phyloP scores from a whole-genome alignment of 2,113 vertebrate species.

The Circaetus cinerascens region DNA sequence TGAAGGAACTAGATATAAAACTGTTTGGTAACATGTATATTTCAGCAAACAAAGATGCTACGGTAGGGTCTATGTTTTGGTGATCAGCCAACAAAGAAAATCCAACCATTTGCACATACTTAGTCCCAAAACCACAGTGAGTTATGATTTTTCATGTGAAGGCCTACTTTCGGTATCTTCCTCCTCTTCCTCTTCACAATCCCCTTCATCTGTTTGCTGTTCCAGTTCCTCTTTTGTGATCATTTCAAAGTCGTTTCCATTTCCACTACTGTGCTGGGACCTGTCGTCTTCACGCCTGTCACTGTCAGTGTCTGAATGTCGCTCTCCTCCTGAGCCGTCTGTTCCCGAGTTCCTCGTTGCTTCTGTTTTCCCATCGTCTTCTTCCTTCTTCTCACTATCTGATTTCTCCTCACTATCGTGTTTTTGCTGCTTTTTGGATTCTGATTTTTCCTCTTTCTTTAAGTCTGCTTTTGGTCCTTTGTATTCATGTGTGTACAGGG shows the following conservation, averaged over 20 bases:
- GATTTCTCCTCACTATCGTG: slow-evolving; percentile 93
- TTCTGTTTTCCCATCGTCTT: slow-evolving; percentile 83
- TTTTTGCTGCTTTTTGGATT: slow-evolving; percentile 83
- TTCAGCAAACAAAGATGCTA: slow-evolving; percentile 73
- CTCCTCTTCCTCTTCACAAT: slow-evolving; percentile 82
- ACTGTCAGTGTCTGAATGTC: slow-evolving; percentile 94
- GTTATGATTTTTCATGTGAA: slow-evolving; percentile 86
- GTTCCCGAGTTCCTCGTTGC: slow-evolving; percentile 64
- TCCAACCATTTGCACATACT: slow-evolving; percentile 76
- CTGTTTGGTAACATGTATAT: slow-evolving; percentile 67
- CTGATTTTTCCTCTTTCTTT: slow-evolving; percentile 88
- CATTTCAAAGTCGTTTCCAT: slow-evolving; percentile 99
- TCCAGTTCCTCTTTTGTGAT: slow-evolving; percentile 99
- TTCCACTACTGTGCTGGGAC: slow-evolving; percentile 97
- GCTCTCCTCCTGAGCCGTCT: slow-evolving; percentile 78
- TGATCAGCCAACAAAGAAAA: slow-evolving; percentile 83
- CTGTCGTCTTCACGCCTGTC: slow-evolving; percentile 94
- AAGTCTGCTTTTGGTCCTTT: slow-evolving; percentile 88
- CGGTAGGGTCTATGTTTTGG: slow-evolving; percentile 70
- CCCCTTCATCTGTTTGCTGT: slow-evolving; percentile 91
- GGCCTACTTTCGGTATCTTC: slow-evolving; percentile 73
- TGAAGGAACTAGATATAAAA: slow-evolving; percentile 70
- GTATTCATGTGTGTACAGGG: slow-evolving; percentile 97
- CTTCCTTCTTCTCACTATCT: slow-evolving; percentile 93
- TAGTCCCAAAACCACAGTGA: slow-evolving; percentile 71